Evolutionary conservation across 2,113 vertebrate genomes (phyloP).

Genomic region (Agapornis roseicollis): DNA sequence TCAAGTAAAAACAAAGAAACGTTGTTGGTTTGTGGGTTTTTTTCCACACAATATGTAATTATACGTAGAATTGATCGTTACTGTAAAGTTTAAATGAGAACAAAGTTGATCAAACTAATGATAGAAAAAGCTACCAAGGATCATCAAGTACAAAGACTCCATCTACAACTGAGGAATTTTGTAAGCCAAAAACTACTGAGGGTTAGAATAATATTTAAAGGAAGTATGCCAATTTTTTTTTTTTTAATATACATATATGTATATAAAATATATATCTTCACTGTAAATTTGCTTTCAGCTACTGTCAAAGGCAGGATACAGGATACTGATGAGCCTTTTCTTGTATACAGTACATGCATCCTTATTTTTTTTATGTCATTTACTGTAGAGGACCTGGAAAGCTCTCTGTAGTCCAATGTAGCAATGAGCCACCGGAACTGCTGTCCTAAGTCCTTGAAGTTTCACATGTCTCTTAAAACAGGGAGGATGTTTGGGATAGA

Average conservation of each 20-base stretch:
- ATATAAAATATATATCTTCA: neutral
- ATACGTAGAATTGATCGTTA: neutral
- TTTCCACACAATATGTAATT: neutral
- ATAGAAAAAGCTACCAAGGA: neutral
- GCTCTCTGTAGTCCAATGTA: neutral
- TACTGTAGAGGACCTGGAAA: neutral
- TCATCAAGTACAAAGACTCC: neutral
- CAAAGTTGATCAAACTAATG: neutral
- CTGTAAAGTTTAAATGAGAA: neutral
- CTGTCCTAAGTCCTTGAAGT: neutral
- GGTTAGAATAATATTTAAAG: neutral
- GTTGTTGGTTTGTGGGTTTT: fast-evolving
- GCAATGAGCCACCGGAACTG: neutral
- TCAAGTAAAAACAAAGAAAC: neutral
- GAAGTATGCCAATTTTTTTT: neutral
- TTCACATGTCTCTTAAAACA: neutral
- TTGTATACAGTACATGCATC: neutral
- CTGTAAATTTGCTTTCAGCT: neutral
- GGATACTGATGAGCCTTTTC: neutral
- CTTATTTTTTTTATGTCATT: neutral
- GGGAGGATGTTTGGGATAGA: neutral
- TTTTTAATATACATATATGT: neutral
- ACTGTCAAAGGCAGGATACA: neutral
- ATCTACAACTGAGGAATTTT: neutral
- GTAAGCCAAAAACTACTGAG: neutral